These are phyloP conservation scores for Allygus modestus DNA, from an alignment of 2,888 invertebrate species.

Conservation along the genomic window DNA sequence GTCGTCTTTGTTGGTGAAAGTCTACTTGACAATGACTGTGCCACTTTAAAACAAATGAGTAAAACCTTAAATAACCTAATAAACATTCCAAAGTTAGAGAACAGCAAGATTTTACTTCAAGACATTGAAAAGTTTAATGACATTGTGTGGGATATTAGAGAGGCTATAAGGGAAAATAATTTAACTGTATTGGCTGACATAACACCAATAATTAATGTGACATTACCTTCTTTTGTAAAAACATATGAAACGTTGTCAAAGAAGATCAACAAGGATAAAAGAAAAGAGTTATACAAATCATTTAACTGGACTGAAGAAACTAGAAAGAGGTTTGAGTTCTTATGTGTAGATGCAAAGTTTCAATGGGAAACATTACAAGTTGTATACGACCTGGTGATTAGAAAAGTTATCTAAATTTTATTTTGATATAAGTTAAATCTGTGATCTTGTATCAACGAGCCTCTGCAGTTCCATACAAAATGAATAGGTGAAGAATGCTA, in stretches of 20 bases:
- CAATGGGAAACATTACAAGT: conserved; percentile 52
- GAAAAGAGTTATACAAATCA: conserved; percentile 27
- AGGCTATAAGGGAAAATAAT: conserved; percentile 42
- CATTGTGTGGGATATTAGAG: conserved; percentile 34
- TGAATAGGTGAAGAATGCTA: neutral
- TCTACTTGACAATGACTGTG: conserved; percentile 27
- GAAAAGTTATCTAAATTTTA: conserved; percentile 34
- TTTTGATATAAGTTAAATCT: neutral
- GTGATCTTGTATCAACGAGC: too few relatives aligned
- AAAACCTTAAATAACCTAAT: conserved; percentile 27
- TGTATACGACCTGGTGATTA: conserved; percentile 18
- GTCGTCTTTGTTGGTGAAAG: neutral
- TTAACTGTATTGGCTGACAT: conserved; percentile 31
- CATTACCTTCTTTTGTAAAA: conserved; percentile 39
- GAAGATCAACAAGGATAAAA: conserved; percentile 39
- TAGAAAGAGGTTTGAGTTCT: conserved; percentile 21
- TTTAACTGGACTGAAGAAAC: conserved; percentile 50
- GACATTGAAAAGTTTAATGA: conserved; percentile 37
- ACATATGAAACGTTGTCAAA: conserved; percentile 34
- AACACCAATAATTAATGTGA: conserved; percentile 39
- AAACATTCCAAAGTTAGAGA: conserved; percentile 18
- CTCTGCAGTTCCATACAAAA: neutral
- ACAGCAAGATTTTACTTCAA: neutral
- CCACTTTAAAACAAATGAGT: conserved; percentile 23
- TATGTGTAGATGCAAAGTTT: conserved; percentile 49